A percentile compares a stretch with the other conserved stretches of the same genome.
Evolutionary conservation across 2,888 invertebrate species (phyloP).

Genomic region (Melanostoma scalare): DNA sequence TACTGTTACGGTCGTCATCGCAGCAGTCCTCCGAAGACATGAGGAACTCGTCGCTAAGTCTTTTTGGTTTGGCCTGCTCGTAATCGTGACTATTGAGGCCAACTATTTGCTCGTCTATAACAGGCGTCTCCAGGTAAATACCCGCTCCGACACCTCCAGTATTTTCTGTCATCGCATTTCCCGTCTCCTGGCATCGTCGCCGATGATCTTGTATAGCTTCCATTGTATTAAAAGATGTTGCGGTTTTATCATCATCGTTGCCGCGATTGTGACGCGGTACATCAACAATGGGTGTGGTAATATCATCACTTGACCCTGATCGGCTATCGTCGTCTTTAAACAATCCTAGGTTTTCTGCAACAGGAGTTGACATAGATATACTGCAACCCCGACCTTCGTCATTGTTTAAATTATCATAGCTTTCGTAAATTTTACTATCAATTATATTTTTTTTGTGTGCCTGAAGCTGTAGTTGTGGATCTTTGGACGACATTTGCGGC

Average conservation of each 20-base stretch:
- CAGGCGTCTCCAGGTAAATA: slow-evolving; percentile 81
- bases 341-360: slow-evolving; percentile 46
- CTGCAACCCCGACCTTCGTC: slow-evolving; percentile 50
- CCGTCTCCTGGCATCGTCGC: slow-evolving; percentile 36
- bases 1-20: slow-evolving; percentile 77
- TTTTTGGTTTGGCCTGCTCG: slow-evolving; percentile 79
- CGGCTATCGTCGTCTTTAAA: slow-evolving; percentile 62
- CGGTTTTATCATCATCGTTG: slow-evolving; percentile 47
- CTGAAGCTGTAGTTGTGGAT: slow-evolving; percentile 48
- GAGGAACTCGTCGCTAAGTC: slow-evolving; percentile 81
- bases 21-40: slow-evolving; percentile 76
- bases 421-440: slow-evolving; percentile 53
- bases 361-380: slow-evolving; percentile 56
- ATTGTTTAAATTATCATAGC: slow-evolving; percentile 37
- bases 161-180: slow-evolving; percentile 10
- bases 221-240: slow-evolving; percentile 57
- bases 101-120: slow-evolving; percentile 79
- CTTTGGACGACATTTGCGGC: slow-evolving; percentile 65
- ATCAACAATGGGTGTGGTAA: slow-evolving; percentile 66
- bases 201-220: slow-evolving; percentile 56
- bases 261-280: slow-evolving; percentile 35
- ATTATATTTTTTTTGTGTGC: slow-evolving; percentile 47
- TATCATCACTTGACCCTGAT: slow-evolving; percentile 72
- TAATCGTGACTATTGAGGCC: slow-evolving; percentile 67
- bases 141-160: slow-evolving; percentile 76